Conservation (phyloP, 2,888 invertebrate genomes). For the Oligia strigilis region DNA sequence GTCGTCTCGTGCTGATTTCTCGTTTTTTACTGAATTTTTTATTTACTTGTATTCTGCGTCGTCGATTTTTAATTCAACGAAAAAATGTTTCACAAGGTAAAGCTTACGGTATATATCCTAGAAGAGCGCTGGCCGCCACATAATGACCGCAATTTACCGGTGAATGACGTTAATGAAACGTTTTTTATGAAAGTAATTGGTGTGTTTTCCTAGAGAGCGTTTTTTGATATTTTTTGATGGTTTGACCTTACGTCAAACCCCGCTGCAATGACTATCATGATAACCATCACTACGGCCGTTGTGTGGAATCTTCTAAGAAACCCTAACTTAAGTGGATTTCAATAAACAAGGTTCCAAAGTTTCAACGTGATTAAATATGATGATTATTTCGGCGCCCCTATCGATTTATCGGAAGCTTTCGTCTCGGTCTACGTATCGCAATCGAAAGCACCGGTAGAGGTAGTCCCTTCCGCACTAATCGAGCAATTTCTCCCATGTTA, state of each 20-base stretch:
- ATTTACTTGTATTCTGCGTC: neutral
- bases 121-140: neutral
- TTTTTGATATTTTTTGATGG: neutral
- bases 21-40: conserved; percentile 1
- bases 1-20: conserved; percentile 19
- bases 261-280: neutral
- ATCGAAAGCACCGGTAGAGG: conserved; percentile 77
- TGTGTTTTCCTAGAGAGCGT: neutral
- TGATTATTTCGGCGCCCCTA: conserved; percentile 52
- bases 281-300: neutral
- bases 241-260: neutral
- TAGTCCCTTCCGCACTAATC: conserved; percentile 86
- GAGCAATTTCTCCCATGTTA: conserved; percentile 89
- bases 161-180: neutral
- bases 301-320: neutral
- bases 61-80: neutral
- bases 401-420: conserved; percentile 68
- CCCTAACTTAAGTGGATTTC: neutral
- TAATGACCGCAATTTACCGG: neutral
- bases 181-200: neutral
- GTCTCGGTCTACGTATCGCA: conserved; percentile 75
- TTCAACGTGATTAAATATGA: conserved; percentile 15
- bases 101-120: neutral
- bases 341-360: neutral
- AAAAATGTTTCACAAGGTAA: neutral